Evolutionary conservation across 2,797 vertebrate species (phyloP).

Genomic region (Natrix natrix): DNA sequence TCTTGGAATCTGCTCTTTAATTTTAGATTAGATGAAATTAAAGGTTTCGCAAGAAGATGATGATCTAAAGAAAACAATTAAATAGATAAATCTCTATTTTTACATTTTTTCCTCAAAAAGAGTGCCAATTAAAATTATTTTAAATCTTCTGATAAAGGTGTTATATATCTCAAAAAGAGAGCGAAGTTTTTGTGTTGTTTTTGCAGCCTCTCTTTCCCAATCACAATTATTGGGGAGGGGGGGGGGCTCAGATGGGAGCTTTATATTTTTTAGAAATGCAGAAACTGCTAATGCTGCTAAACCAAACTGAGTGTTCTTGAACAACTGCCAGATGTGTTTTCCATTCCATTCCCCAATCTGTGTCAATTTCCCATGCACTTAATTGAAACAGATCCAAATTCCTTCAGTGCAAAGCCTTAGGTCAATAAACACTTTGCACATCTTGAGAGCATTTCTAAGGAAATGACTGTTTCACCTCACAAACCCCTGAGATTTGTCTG

Average conservation of each 20-base stretch:
- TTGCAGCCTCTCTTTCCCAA: not conserved
- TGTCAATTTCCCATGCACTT: slow-evolving; percentile 95
- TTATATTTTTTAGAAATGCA: slow-evolving; percentile 7
- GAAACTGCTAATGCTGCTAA: slow-evolving; percentile 30
- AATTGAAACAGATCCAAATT: slow-evolving; percentile 79
- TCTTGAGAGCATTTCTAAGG: slow-evolving; percentile 62
- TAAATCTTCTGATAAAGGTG: not conserved
- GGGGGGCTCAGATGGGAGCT: not conserved
- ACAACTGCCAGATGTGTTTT: slow-evolving; percentile 46
- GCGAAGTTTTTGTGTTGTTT: not conserved
- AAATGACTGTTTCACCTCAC: slow-evolving; percentile 59
- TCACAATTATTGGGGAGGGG: not conserved
- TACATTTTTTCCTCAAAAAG: not conserved
- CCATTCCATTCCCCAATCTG: slow-evolving; percentile 69
- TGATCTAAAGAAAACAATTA: not conserved
- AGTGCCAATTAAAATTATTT: not conserved
- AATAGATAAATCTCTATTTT: not conserved
- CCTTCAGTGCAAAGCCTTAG: slow-evolving; percentile 68
- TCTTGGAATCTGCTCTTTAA: not conserved
- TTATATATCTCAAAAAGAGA: not conserved
- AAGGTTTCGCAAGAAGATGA: not conserved
- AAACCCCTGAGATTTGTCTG: slow-evolving; percentile 45
- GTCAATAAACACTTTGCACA: slow-evolving; percentile 70
- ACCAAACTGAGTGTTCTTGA: slow-evolving; percentile 50
- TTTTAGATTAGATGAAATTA: not conserved